These are phyloP conservation scores for Phragmatobia fuliginosa DNA, from an alignment of 2,888 invertebrate genomes.

Conservation along the genomic window DNA sequence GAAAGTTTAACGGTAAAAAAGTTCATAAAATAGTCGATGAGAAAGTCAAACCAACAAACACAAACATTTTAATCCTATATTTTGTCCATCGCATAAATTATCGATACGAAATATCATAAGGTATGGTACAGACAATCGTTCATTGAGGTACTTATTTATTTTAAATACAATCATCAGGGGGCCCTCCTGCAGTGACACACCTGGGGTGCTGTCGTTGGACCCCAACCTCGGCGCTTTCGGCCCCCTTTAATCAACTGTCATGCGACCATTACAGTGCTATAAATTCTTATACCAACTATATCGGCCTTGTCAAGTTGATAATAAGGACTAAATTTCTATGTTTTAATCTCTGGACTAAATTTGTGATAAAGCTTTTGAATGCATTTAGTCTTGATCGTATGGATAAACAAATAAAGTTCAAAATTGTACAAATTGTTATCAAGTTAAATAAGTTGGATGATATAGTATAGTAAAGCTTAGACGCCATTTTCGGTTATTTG, in stretches of 20 bases:
- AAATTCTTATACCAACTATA: conserved; percentile 44
- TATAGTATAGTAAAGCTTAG: conserved; percentile 56
- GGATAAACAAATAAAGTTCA: conserved; percentile 27
- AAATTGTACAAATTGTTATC: conserved; percentile 31
- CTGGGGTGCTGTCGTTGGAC: conserved; percentile 84
- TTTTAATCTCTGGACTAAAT: neutral
- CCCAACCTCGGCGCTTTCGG: conserved; percentile 82
- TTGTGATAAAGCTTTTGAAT: conserved; percentile 5
- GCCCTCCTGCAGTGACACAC: conserved; percentile 78
- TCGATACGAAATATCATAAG: conserved; percentile 66
- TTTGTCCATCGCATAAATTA: conserved; percentile 53
- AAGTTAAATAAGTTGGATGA: conserved; percentile 42
- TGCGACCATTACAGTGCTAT: conserved; percentile 77
- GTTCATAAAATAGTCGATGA: conserved; percentile 7
- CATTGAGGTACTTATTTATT: conserved; percentile 87
- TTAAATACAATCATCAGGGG: conserved; percentile 87
- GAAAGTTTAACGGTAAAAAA: neutral
- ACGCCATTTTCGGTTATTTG: conserved; percentile 78
- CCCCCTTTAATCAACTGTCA: conserved; percentile 87
- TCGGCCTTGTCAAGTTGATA: conserved; percentile 9
- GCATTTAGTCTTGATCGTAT: conserved; percentile 16
- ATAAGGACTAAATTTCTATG: conserved; percentile 15
- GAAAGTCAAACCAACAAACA: conserved; percentile 25
- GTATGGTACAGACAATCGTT: conserved; percentile 83
- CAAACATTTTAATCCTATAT: conserved; percentile 38